Evolutionary conservation across 1,140 invertebrate genomes (phyloP).

Genomic region (Dendroctonus valens): DNA sequence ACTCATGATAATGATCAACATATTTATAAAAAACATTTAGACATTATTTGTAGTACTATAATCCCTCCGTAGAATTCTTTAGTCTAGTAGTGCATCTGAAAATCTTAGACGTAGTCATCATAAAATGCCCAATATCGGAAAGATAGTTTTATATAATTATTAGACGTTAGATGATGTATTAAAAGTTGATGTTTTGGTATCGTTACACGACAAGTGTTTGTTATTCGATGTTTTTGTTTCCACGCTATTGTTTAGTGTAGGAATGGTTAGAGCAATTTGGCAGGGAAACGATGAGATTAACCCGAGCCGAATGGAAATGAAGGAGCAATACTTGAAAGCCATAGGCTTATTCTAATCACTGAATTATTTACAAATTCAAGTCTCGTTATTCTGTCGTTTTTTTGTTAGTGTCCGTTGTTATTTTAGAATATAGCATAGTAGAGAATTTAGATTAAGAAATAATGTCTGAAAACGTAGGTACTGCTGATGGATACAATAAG

Average conservation of each 20-base stretch:
- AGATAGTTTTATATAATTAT: constrained; percentile 22
- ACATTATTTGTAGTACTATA: constrained; percentile 23
- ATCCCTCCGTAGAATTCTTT: constrained; percentile 11
- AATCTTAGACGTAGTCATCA: background rate
- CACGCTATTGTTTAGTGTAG: constrained; percentile 8
- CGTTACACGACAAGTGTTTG: constrained; percentile 6
- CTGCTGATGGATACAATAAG: too few relatives aligned
- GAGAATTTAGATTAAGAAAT: too few relatives aligned
- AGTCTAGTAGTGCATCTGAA: constrained; percentile 2
- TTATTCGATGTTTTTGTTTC: constrained; percentile 9
- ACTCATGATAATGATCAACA: constrained; percentile 1
- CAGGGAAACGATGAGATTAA: too few relatives aligned
- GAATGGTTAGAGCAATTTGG: too few relatives aligned
- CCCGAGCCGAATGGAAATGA: too few relatives aligned
- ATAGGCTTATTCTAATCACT: background rate
- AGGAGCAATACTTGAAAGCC: too few relatives aligned
- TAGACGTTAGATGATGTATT: constrained; percentile 25
- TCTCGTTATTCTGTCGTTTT: background rate
- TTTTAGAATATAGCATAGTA: too few relatives aligned
- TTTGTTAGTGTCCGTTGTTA: background rate
- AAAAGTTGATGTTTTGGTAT: constrained; percentile 23
- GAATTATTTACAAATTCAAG: constrained; percentile 3
- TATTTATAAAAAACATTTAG: constrained; percentile 25
- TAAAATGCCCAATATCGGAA: constrained; percentile 6
- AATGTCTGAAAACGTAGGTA: too few relatives aligned